phyloP scores from a whole-genome alignment of 2,888 invertebrate genomes.

The Strigamia maritima region DNA sequence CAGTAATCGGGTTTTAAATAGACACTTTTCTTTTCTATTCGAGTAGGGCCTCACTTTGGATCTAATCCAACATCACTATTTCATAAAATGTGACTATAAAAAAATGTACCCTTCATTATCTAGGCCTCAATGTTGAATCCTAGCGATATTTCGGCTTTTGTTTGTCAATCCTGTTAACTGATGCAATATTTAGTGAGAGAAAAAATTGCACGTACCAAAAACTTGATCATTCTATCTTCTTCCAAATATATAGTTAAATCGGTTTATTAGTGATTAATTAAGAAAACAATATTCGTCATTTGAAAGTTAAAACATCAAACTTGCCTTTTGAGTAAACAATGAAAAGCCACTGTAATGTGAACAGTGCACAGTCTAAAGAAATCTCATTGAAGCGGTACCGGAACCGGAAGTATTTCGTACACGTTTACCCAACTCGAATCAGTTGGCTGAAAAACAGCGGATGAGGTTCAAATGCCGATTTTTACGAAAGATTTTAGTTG shows the following conservation, averaged over 20 bases:
- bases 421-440: neutral
- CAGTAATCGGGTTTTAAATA: neutral
- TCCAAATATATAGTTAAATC: neutral
- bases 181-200: neutral
- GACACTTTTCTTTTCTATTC: neutral
- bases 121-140: neutral
- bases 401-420: neutral
- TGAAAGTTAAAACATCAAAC: neutral
- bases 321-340: too few species aligned
- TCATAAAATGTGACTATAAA: neutral
- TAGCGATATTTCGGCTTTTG: neutral
- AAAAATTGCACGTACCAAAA: neutral
- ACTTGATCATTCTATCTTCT: neutral
- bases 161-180: neutral
- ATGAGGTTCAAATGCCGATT: conserved; percentile 61
- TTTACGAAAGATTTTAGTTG: conserved; percentile 71
- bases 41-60: neutral
- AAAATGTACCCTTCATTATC: neutral
- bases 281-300: neutral
- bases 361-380: neutral
- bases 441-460: neutral
- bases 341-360: too few species aligned
- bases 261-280: neutral
- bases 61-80: conserved; percentile 8
- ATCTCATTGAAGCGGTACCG: neutral